These are phyloP conservation scores for Crenuchus spilurus DNA, from an alignment of 2,797 vertebrate genomes.

Conservation along the genomic window DNA sequence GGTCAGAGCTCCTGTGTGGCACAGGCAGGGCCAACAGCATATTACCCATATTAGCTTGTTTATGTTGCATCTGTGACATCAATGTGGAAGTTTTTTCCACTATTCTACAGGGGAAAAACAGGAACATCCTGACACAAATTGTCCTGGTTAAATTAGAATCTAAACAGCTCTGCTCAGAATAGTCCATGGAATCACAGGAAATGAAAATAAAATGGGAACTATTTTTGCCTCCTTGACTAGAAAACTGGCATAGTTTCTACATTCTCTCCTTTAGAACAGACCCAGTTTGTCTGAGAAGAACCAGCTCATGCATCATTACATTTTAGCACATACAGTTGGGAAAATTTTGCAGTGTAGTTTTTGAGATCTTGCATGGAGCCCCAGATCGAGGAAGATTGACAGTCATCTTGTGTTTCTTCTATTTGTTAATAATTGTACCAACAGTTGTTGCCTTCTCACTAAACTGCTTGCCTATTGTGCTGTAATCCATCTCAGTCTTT, in stretches of 20 bases:
- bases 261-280: neutral
- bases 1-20: too few species aligned
- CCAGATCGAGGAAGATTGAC: too few species aligned
- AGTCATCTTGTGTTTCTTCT: too few species aligned
- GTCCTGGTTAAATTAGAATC: neutral
- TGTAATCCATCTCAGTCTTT: too few species aligned
- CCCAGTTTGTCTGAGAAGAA: neutral
- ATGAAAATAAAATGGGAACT: neutral
- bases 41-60: too few species aligned
- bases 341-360: too few species aligned
- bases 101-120: neutral
- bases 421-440: too few species aligned
- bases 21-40: too few species aligned
- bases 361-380: too few species aligned
- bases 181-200: neutral
- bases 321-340: too few species aligned
- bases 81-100: neutral
- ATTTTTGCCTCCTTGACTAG: neutral
- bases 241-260: neutral
- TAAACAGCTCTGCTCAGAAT: constrained; percentile 1
- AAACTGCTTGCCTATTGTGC: too few species aligned
- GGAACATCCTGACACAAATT: constrained; percentile 8
- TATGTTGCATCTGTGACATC: neutral
- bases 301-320: neutral
- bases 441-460: too few species aligned